These are phyloP conservation scores for Oreotrochilus melanogaster DNA, from an alignment of 2,113 vertebrate genomes.

Conservation along the genomic window DNA sequence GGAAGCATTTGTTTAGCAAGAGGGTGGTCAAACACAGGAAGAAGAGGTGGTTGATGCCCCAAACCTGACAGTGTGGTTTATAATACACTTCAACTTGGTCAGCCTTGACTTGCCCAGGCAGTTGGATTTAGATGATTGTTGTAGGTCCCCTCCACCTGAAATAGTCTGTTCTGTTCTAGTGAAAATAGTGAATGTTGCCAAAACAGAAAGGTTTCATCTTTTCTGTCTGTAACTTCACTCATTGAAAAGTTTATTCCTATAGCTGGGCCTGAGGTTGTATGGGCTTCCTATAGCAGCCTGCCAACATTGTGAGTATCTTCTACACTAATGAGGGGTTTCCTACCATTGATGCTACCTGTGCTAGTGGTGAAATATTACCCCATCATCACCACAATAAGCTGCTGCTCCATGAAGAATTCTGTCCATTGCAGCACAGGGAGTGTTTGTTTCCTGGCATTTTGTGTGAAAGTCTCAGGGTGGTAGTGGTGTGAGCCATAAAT, in stretches of 20 bases:
- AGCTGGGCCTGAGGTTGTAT: neutral
- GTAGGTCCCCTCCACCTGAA: neutral
- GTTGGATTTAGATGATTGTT: neutral
- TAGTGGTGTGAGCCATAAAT: neutral
- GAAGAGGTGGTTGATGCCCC: neutral
- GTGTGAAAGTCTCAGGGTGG: neutral
- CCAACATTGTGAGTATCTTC: neutral
- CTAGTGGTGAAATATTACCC: neutral
- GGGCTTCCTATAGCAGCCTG: neutral
- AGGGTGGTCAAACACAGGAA: neutral
- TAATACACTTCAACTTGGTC: neutral
- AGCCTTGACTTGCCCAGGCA: neutral
- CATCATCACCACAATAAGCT: neutral
- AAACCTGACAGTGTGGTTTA: no score
- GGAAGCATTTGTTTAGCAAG: neutral
- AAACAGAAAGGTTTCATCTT: neutral
- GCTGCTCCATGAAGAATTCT: neutral
- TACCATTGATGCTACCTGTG: neutral
- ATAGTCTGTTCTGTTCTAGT: fast-evolving
- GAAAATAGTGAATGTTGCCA: neutral
- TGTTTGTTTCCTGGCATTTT: neutral
- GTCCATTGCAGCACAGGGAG: neutral
- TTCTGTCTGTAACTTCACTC: neutral
- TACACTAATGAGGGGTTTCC: neutral
- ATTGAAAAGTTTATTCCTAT: neutral